Conservation (phyloP, 2,888 invertebrate species). For the Meganola albula region DNA sequence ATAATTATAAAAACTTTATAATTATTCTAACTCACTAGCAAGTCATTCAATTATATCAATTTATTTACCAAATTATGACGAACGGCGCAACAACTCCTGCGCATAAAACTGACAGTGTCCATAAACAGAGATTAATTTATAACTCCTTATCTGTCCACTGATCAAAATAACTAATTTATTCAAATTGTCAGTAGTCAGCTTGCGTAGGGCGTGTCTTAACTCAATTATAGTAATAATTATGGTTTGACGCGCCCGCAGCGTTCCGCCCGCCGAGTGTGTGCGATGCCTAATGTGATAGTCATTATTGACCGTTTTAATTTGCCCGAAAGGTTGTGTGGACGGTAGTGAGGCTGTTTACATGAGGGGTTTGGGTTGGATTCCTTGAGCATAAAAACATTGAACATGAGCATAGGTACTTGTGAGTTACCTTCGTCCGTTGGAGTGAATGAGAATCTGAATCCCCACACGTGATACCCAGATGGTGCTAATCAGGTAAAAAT, state of each 20-base stretch:
- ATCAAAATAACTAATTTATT: conserved; percentile 25
- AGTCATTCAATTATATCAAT: neutral
- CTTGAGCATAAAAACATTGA: no score
- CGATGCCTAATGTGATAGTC: neutral
- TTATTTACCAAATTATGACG: neutral
- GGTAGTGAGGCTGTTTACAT: no score
- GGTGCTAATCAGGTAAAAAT: no score
- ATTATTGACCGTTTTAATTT: no score
- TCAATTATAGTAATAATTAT: conserved; percentile 23
- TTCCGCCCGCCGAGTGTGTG: neutral
- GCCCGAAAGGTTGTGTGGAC: no score
- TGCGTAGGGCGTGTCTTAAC: conserved; percentile 23
- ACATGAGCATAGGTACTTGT: no score
- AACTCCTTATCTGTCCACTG: neutral
- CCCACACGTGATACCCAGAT: no score
- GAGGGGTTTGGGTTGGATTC: no score
- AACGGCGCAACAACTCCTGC: no score
- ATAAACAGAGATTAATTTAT: neutral
- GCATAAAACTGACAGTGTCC: neutral
- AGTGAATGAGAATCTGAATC: no score
- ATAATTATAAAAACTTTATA: no score
- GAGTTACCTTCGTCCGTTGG: no score
- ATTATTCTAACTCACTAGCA: neutral
- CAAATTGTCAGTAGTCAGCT: conserved; percentile 12
- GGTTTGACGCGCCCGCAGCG: neutral